These are phyloP conservation scores for Ceratitis capitata DNA, from an alignment of 1,140 invertebrate genomes.

Conservation along the genomic window DNA sequence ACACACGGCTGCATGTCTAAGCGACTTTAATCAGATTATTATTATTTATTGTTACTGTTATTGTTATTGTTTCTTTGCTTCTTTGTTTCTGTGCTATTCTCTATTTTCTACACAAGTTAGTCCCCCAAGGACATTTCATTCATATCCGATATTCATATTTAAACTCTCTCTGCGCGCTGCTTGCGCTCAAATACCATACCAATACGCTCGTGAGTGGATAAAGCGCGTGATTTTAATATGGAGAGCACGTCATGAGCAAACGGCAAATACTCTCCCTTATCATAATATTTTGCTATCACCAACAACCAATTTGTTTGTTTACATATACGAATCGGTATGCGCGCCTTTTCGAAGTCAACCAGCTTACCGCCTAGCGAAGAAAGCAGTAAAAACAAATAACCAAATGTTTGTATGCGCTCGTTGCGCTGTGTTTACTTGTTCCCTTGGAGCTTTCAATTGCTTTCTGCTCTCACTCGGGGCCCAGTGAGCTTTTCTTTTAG, in stretches of 20 bases:
- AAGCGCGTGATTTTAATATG: background rate
- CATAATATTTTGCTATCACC: background rate
- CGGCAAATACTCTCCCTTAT: background rate
- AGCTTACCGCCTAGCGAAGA: background rate
- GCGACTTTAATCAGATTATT: background rate
- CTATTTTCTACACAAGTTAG: background rate
- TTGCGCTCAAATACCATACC: background rate
- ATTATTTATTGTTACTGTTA: conserved; percentile 4
- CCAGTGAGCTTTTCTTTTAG: background rate
- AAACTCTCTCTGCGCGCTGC: background rate
- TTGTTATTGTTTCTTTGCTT: conserved; percentile 7
- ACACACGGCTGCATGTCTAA: background rate
- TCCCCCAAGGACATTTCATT: conserved; percentile 10
- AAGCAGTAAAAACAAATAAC: background rate
- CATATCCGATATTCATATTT: background rate
- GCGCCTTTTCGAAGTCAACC: background rate
- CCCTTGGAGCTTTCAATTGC: conserved; percentile 10
- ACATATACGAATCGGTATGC: conserved; percentile 10
- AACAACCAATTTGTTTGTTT: conserved; percentile 14
- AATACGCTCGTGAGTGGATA: background rate
- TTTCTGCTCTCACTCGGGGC: background rate
- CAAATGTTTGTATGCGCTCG: background rate
- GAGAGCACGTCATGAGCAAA: background rate
- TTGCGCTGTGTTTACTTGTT: background rate
- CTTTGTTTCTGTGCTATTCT: too few species aligned